phyloP scores from a whole-genome alignment of 92 coral and sea anemone genomes.

The Phymanthus crucifer region DNA sequence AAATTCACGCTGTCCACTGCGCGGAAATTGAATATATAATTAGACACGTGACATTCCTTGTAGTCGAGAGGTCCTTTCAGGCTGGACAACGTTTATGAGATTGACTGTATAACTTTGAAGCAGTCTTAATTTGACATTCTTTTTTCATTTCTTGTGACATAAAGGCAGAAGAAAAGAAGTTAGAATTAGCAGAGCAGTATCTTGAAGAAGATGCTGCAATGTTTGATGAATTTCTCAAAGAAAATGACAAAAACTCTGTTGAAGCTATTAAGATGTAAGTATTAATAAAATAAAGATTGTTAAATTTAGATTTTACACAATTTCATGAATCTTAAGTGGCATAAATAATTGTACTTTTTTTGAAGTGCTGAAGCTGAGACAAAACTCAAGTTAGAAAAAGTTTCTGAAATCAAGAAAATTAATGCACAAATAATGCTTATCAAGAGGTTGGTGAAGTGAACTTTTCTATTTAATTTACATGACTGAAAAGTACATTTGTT shows the following conservation, averaged over 20 bases:
- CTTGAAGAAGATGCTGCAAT: slow-evolving; percentile 99
- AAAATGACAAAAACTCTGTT: slow-evolving; percentile 97
- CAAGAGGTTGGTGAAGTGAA: slow-evolving; percentile 67
- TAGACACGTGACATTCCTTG: too few relatives aligned
- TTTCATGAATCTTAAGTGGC: too few relatives aligned
- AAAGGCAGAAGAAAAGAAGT: slow-evolving; percentile 96
- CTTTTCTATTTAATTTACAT: neutral
- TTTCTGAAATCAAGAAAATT: slow-evolving; percentile 95
- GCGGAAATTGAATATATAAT: too few relatives aligned
- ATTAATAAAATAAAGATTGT: neutral
- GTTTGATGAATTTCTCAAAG: slow-evolving; percentile 98
- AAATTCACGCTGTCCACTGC: too few relatives aligned
- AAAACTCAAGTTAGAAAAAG: slow-evolving; percentile 96
- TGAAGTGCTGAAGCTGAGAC: slow-evolving; percentile 98
- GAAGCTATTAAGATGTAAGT: slow-evolving; percentile 97
- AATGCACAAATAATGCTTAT: slow-evolving; percentile 99
- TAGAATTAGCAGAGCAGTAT: slow-evolving; percentile 96
- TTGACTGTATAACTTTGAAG: too few relatives aligned
- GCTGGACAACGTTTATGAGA: too few relatives aligned
- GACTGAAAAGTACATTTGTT: too few relatives aligned
- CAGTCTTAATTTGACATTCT: neutral
- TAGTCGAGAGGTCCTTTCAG: too few relatives aligned
- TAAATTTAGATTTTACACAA: neutral
- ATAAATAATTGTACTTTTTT: neutral
- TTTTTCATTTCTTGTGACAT: neutral